Evolutionary conservation across 2,888 invertebrate species (phyloP).

Genomic region (Pandemis heparana): DNA sequence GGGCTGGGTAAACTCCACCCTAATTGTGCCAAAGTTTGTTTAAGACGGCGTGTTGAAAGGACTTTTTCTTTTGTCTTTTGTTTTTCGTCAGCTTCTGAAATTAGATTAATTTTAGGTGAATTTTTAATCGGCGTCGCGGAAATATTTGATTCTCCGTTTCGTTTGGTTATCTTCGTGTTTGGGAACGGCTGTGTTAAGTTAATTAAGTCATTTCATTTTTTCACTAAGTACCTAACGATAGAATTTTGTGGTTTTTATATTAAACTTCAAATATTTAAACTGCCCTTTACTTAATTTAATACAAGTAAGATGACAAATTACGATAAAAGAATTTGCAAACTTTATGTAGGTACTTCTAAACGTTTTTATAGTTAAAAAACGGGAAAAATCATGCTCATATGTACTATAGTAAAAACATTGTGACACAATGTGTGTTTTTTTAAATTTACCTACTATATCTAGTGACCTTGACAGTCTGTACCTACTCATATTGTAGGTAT

Average conservation of each 20-base stretch:
- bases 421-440: no score
- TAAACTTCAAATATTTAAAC: no score
- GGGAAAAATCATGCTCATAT: background rate
- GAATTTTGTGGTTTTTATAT: no score
- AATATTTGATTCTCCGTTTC: background rate
- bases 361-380: no score
- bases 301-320: no score
- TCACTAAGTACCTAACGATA: no score
- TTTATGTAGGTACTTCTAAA: no score
- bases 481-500: no score
- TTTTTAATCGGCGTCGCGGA: conserved; percentile 7
- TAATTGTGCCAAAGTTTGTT: conserved; percentile 22
- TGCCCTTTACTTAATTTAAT: no score
- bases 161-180: background rate
- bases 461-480: no score
- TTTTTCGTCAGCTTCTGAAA: conserved; percentile 26
- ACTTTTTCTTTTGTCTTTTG: conserved; percentile 19
- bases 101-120: conserved; percentile 10
- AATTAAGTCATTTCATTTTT: background rate
- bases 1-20: conserved; percentile 14
- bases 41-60: conserved; percentile 6
- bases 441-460: no score
- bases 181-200: background rate
- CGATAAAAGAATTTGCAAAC: no score
- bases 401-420: background rate